A percentile compares a stretch with the other conserved stretches of the same genome.
These are phyloP conservation scores for Scrobipalpa costella DNA, from an alignment of 2,888 invertebrate genomes.

Conservation along the genomic window DNA sequence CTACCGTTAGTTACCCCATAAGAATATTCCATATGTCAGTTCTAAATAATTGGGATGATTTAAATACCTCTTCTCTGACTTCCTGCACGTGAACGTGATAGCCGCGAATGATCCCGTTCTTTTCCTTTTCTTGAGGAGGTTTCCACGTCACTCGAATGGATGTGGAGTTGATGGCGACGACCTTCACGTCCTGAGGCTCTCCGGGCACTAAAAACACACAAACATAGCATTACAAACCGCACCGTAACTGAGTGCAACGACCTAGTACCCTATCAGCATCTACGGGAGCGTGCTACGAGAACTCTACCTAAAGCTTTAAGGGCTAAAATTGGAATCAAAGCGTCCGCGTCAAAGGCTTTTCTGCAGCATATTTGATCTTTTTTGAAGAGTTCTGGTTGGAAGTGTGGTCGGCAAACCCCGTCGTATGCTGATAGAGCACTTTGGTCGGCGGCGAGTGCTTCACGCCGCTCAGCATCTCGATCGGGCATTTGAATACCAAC, in stretches of 20 bases:
- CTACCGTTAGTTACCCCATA: background rate
- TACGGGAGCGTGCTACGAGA: slow-evolving; percentile 69
- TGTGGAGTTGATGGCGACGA: slow-evolving; percentile 95
- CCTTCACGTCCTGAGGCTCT: slow-evolving; percentile 96
- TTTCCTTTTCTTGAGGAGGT: slow-evolving; percentile 93
- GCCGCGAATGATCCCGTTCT: slow-evolving; percentile 97
- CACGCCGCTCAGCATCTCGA: slow-evolving; percentile 77
- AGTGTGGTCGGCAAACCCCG: slow-evolving; percentile 73
- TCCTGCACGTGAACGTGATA: slow-evolving; percentile 98
- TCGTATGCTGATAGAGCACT: slow-evolving; percentile 78
- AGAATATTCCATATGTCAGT: background rate
- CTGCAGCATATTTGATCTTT: slow-evolving; percentile 43
- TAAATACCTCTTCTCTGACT: slow-evolving; percentile 89
- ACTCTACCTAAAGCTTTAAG: slow-evolving; percentile 68
- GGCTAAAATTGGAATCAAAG: slow-evolving; percentile 62
- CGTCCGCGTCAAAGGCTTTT: slow-evolving; percentile 55
- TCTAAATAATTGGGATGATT: background rate
- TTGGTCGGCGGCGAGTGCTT: slow-evolving; percentile 63
- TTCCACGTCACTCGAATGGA: slow-evolving; percentile 97
- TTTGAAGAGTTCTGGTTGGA: slow-evolving; percentile 33
- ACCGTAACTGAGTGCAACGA: slow-evolving; percentile 51
- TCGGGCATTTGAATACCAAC: slow-evolving; percentile 88
- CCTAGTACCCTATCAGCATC: slow-evolving; percentile 81
- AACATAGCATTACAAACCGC: slow-evolving; percentile 46
- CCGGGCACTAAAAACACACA: slow-evolving; percentile 89